Percentiles rank a stretch among this genome's conserved stretches.
These are phyloP conservation scores for Vulpes ferrilata DNA, from an alignment of 2,113 vertebrate species.

Conservation along the genomic window DNA sequence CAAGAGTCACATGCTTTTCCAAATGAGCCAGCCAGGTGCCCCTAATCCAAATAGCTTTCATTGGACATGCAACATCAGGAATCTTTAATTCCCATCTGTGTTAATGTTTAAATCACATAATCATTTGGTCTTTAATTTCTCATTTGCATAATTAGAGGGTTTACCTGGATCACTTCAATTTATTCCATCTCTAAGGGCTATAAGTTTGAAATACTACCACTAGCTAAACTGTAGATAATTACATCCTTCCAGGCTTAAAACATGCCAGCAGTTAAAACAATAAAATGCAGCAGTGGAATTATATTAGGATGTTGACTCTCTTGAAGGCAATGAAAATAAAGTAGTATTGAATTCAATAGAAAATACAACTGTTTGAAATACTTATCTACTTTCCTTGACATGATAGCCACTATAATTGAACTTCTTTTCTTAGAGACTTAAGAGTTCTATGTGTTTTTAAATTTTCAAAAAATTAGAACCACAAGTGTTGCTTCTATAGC, in stretches of 20 bases:
- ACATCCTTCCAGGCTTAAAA: neutral
- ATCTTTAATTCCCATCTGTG: neutral
- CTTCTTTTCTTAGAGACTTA: neutral
- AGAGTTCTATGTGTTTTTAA: neutral
- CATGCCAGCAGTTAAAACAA: neutral
- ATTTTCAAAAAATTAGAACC: neutral
- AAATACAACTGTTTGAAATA: constrained; percentile 28
- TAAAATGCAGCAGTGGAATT: neutral
- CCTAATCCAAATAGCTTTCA: neutral
- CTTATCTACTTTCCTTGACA: neutral
- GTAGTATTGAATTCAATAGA: neutral
- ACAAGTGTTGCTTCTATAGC: neutral
- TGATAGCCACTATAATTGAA: neutral
- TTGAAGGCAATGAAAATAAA: neutral
- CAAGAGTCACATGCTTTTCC: neutral
- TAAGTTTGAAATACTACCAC: neutral
- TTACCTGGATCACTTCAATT: neutral
- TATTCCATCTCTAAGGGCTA: neutral
- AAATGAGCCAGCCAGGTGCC: neutral
- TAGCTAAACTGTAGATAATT: neutral
- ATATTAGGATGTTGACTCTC: neutral
- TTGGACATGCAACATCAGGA: neutral
- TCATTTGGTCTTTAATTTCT: constrained; percentile 34
- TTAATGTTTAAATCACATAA: constrained; percentile 21
- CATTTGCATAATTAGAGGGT: neutral